Evolutionary conservation across 2,797 vertebrate species (phyloP).

Genomic region (Takifugu ocellatus): DNA sequence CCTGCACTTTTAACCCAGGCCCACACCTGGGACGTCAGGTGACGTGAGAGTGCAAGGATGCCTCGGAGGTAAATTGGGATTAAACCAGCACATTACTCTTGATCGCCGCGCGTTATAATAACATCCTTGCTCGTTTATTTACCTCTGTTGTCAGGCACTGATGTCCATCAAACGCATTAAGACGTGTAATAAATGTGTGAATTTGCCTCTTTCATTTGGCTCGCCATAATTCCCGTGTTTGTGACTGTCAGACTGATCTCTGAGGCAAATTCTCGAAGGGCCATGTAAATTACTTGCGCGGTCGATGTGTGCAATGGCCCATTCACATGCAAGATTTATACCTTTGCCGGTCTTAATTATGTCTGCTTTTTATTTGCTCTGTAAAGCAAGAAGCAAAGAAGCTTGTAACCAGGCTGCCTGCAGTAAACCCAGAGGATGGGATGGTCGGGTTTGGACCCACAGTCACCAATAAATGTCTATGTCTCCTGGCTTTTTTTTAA

Average conservation of each 20-base stretch:
- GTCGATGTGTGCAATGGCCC: constrained; percentile 73
- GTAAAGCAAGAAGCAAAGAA: constrained; percentile 70
- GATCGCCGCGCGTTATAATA: background rate
- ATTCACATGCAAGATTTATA: constrained; percentile 74
- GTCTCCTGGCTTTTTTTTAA: constrained; percentile 15
- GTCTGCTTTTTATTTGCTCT: constrained; percentile 74
- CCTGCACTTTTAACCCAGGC: too few species aligned
- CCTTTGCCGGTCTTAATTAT: constrained; percentile 73
- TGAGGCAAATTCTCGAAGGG: constrained; percentile 61
- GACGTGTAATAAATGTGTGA: background rate
- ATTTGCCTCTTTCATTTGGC: constrained; percentile 3
- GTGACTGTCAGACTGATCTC: constrained; percentile 55
- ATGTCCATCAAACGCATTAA: constrained; percentile 4
- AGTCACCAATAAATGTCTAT: constrained; percentile 33
- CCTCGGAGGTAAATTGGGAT: background rate
- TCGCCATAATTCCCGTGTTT: constrained; percentile 34
- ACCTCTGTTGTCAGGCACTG: constrained; percentile 2
- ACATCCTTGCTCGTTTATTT: constrained; percentile 12
- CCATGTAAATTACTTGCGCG: constrained; percentile 66
- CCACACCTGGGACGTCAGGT: too few species aligned
- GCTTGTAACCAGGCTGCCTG: constrained; percentile 60
- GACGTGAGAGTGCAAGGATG: background rate
- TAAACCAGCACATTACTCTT: constrained; percentile 2
- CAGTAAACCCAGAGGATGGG: constrained; percentile 59
- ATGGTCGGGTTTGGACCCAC: constrained; percentile 30